Base-by-base conservation (phyloP, 2,888 invertebrate species). In the Drosophila aldrichi region DNA sequence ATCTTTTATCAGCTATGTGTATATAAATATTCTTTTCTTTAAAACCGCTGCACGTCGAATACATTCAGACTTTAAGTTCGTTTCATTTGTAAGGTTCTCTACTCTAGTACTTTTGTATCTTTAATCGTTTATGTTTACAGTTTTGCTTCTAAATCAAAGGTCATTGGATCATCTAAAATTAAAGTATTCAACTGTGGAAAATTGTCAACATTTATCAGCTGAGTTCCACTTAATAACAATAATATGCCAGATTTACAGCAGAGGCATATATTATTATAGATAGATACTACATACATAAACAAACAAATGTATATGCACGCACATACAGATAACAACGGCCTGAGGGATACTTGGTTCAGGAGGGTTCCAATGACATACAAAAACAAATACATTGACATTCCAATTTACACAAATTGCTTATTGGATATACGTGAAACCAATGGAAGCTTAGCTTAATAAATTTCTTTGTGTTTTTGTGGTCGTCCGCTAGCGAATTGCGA, bases 31-130 rank as follows among this genome's bases (percentile, higher is more conserved):
- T 36, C n/a, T 77, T 38, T 77, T 38, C 7, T 38, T 81, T 76
- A 89, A 84, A 84, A 84, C 84, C 84, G 84, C 89, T 89, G 87
- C 89, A 87, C 81, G 81, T 84, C 87, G 71, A 76, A 76, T 84
- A 87, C 84, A 74, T 74, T 86, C 86, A 86, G 89, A 88, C 90
- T 89, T 86, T 89, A 86, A 81, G 86, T 89, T 89, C 88, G 74
- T 76, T 86, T 88, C 82, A 65, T 88, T 81, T 87, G 88, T 85
- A 87, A 79, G 79, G 82, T 87, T 81, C 66, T 71, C 61, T 63
- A 66, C 63, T 58, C 49, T 70, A 68, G 22, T 63, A 54, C n/a
- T 22, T 58, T 41, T 49, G 20, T 44, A 18, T 32, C 4, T 29
- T 64, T 46, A 69, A 41, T 51, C 20, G 20, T 64, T 51, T 67